Evolutionary conservation across 2,888 invertebrate species (phyloP).

Genomic region (Carterocephalus palaemon): DNA sequence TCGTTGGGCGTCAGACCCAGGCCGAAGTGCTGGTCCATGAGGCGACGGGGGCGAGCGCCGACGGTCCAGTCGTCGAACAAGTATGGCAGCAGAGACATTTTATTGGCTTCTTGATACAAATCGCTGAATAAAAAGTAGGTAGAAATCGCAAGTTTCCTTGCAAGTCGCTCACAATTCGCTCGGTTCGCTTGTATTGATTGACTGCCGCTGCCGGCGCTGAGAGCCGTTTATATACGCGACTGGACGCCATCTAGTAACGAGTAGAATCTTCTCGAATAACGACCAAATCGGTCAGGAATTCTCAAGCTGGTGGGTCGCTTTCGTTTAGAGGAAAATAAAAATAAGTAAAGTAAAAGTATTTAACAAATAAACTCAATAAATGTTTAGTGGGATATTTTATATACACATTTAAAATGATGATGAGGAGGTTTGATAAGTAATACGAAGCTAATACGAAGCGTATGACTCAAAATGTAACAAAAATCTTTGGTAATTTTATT

Average conservation of each 20-base stretch:
- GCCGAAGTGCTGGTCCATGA: conserved; percentile 77
- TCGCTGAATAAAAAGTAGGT: background rate
- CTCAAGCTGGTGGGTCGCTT: conserved; percentile 30
- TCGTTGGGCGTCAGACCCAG: conserved; percentile 71
- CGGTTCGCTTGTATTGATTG: conserved; percentile 30
- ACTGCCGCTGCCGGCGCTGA: conserved; percentile 28
- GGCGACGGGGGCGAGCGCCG: conserved; percentile 45
- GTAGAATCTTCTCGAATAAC: conserved; percentile 46
- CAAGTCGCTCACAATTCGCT: conserved; percentile 5
- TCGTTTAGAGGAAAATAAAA: too few species aligned
- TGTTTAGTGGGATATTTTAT: too few species aligned
- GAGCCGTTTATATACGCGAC: conserved; percentile 38
- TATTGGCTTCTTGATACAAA: conserved; percentile 17
- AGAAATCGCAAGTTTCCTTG: conserved; percentile 23
- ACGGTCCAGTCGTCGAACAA: conserved; percentile 43
- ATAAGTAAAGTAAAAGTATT: too few species aligned
- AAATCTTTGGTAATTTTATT: too few species aligned
- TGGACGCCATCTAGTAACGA: conserved; percentile 53
- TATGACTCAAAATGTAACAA: too few species aligned
- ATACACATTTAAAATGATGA: too few species aligned
- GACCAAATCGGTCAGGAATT: conserved; percentile 29
- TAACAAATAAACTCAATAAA: too few species aligned
- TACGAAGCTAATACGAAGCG: too few species aligned
- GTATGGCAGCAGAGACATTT: conserved; percentile 54
- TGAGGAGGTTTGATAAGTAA: too few species aligned